Conservation (phyloP, 2,113 vertebrate genomes). For the Colistium nudipinnis region DNA sequence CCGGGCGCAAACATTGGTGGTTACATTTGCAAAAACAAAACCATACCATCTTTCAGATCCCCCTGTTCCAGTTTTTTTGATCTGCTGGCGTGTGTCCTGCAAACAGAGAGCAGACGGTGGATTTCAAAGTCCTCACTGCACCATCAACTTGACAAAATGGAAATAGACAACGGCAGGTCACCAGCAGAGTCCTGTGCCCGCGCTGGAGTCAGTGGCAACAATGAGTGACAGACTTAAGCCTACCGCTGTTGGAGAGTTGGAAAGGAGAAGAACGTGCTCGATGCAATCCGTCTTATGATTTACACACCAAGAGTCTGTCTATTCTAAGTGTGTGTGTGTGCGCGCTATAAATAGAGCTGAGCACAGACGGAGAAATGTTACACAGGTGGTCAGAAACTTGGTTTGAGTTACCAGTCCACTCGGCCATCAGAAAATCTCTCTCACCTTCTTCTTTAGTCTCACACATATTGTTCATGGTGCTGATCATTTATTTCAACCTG, state of each 20-base stretch:
- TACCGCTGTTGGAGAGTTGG: slow-evolving; percentile 19
- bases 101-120: slow-evolving; percentile 20
- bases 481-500: neutral
- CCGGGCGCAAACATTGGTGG: neutral
- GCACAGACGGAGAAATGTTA: slow-evolving; percentile 52
- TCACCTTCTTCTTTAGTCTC: neutral
- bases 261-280: neutral
- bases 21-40: slow-evolving; percentile 13
- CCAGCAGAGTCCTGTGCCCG: neutral
- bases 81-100: slow-evolving; percentile 28
- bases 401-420: slow-evolving; percentile 50
- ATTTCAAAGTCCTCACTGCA: neutral
- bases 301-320: slow-evolving; percentile 27
- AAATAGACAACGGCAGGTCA: neutral
- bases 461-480: neutral
- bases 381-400: slow-evolving; percentile 56
- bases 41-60: slow-evolving; percentile 64
- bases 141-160: neutral
- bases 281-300: slow-evolving; percentile 18
- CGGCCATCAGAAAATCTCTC: slow-evolving; percentile 1
- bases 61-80: neutral
- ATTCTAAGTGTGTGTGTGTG: slow-evolving; percentile 33
- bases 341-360: slow-evolving; percentile 68
- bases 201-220: neutral
- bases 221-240: neutral